Evolutionary conservation across 1,140 invertebrate species (phyloP).

Genomic region (Formica selysi): DNA sequence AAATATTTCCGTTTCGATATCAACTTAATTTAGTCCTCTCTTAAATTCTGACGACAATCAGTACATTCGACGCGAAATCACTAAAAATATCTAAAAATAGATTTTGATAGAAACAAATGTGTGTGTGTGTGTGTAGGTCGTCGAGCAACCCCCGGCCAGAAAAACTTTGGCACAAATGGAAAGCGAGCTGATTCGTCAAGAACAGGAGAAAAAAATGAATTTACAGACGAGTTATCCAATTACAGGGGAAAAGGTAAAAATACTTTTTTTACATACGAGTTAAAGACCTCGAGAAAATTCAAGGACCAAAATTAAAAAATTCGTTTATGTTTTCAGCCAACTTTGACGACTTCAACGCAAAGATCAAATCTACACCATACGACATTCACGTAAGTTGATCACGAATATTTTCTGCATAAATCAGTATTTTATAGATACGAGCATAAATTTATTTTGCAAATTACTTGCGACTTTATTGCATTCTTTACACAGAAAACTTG

Average conservation of each 20-base stretch:
- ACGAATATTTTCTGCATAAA: not conserved
- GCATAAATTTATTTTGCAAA: not conserved
- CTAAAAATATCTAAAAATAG: not conserved
- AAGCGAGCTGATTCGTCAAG: not conserved
- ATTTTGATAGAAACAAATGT: slow-evolving; percentile 25
- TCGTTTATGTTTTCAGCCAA: slow-evolving; percentile 10
- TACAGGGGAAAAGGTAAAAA: slow-evolving; percentile 8
- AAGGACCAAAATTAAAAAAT: not conserved
- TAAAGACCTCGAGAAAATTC: not conserved
- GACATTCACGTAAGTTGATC: slow-evolving; percentile 23
- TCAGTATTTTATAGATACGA: not conserved
- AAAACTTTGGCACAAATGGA: not conserved
- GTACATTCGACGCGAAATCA: not conserved
- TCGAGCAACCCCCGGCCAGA: not conserved
- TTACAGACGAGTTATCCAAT: not conserved
- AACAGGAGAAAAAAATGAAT: not conserved
- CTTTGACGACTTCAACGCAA: not conserved
- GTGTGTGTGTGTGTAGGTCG: not conserved
- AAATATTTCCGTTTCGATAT: not conserved
- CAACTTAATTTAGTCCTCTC: not conserved
- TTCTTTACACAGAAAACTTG: not conserved
- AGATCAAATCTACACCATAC: not conserved
- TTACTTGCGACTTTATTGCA: not conserved
- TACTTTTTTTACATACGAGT: not conserved
- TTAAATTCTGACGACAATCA: not conserved